Percentiles rank a stretch among this genome's conserved stretches.
Evolutionary conservation across 1,140 invertebrate species (phyloP).

Genomic region (Adoxophyes honmai): DNA sequence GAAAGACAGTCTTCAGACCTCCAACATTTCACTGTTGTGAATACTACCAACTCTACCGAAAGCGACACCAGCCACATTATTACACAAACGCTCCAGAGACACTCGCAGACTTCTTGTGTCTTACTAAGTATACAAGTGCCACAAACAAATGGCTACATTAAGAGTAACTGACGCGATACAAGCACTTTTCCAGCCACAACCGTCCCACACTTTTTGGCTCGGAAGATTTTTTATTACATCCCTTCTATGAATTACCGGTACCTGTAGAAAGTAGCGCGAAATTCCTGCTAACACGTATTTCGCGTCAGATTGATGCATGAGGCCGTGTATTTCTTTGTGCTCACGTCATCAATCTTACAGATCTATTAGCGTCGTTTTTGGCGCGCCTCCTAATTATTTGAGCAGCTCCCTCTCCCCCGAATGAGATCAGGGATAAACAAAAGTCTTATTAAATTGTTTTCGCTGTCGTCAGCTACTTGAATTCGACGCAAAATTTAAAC

Average conservation of each 20-base stretch:
- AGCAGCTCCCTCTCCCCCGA: slow-evolving; percentile 22
- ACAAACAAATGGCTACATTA: too few species aligned
- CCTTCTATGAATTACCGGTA: neutral
- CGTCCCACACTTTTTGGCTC: too few species aligned
- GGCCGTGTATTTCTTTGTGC: slow-evolving; percentile 46
- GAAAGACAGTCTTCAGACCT: too few species aligned
- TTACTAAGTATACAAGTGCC: too few species aligned
- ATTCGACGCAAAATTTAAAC: slow-evolving; percentile 13
- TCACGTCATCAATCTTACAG: slow-evolving; percentile 41
- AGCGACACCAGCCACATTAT: too few species aligned
- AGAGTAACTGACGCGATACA: too few species aligned
- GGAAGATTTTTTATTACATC: too few species aligned
- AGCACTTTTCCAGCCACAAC: too few species aligned
- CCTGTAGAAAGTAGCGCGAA: slow-evolving; percentile 19
- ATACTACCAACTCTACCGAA: too few species aligned
- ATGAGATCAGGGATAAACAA: slow-evolving; percentile 10
- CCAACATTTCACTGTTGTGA: too few species aligned
- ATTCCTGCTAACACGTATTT: slow-evolving; percentile 25
- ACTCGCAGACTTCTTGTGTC: too few species aligned
- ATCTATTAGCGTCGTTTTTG: slow-evolving; percentile 51
- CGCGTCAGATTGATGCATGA: slow-evolving; percentile 48
- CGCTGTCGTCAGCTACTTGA: slow-evolving; percentile 1
- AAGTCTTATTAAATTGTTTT: slow-evolving; percentile 13
- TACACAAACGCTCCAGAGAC: too few species aligned
- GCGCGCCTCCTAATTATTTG: slow-evolving; percentile 41